phyloP scores from a whole-genome alignment of 2,888 invertebrate genomes.

The Acanthacorydalis orientalis region DNA sequence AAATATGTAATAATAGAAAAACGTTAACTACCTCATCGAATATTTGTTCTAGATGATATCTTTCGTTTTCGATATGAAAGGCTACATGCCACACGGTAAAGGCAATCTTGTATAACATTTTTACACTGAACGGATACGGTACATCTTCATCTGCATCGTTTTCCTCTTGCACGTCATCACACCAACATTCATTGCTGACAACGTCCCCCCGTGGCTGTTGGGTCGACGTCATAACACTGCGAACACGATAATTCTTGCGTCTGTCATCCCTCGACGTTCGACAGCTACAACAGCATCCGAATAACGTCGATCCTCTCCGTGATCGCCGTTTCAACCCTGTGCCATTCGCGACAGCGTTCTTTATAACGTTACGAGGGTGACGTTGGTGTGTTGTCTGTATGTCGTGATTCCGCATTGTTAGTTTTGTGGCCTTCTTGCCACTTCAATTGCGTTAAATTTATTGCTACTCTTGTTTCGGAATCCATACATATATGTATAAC shows the following conservation, averaged over 20 bases:
- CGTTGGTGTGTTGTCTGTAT: no score
- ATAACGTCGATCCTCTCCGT: no score
- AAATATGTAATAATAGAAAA: not conserved
- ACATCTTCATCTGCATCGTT: conserved; percentile 21
- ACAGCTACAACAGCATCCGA: conserved; percentile 13
- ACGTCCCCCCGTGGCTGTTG: not conserved
- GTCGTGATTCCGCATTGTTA: no score
- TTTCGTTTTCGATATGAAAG: conserved; percentile 45
- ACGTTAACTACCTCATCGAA: not conserved
- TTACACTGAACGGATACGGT: conserved; percentile 33
- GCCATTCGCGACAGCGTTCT: no score
- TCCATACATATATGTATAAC: no score
- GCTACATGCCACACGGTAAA: conserved; percentile 61
- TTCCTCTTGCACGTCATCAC: conserved; percentile 16
- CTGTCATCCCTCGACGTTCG: conserved; percentile 2
- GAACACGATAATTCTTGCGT: no score
- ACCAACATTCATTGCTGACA: not conserved
- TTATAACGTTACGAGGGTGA: no score
- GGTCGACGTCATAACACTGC: no score
- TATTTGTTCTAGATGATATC: not conserved
- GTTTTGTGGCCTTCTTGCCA: no score
- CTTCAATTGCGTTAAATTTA: no score
- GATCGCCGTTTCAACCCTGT: no score
- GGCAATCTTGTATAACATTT: conserved; percentile 50
- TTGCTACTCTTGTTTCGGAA: no score